Base-by-base conservation (phyloP, 2,797 vertebrate species). In the Spatula clypeata region DNA sequence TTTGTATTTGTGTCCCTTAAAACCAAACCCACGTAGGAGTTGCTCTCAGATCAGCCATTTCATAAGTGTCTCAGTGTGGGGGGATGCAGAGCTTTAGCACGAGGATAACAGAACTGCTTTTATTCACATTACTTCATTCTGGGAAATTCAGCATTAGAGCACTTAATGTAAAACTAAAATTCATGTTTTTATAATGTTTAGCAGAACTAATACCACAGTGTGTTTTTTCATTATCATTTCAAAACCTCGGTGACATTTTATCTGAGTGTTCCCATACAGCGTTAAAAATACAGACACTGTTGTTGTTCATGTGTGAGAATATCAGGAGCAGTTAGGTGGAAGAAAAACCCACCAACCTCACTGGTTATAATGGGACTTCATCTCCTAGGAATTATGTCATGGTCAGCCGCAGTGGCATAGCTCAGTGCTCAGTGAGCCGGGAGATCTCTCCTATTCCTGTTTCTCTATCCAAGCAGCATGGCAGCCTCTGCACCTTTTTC, bases 201-300 rank as follows among this genome's bases (percentile, higher is more conserved):
- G 73, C 64, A 95, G 88, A 93, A 88, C 47, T 88, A 91, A 86
- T 79, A 94, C 94, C 79, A 54, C 42, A 13, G 19, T 10, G 8
- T 17, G 1, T 90, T 91, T 95, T 95, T 83, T 90, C 71, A 29
- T 77, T 81, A 86, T 94, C 70, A 88, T 96, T 96, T 95, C 95
- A 96, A 93, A 95, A 92, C 84, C 61, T 73, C 1, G 0, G 55
- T 86, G 83, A 34, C 76, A 13, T 94, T 92, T 93, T 87, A 45
- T 88, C 57, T 79, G 55, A 71, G 6, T 57, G 62, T 88, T 90
- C 67, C 71, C 55, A 12, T 84, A 13, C 15, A 31, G 13, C 8
- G 2, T 77, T 53, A 65, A 51, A 77, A 77, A 65, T 40, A 18
- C 55, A 76, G 38, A n/a, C 2, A 0, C 61, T 38, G 38, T 38